These are phyloP conservation scores for Acanthococcus lagerstroemiae DNA, from an alignment of 2,888 invertebrate genomes.

Conservation along the genomic window DNA sequence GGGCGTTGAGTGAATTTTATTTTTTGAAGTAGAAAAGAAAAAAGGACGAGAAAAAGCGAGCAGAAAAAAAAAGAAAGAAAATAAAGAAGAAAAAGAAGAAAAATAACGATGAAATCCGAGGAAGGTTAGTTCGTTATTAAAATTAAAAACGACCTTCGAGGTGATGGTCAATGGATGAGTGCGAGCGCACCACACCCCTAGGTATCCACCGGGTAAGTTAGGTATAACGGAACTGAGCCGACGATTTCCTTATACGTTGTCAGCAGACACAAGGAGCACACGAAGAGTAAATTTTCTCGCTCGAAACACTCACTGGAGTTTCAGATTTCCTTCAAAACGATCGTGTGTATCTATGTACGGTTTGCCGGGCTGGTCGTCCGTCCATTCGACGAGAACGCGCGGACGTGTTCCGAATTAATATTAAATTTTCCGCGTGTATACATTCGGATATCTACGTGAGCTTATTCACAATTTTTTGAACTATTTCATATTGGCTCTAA, in stretches of 20 bases:
- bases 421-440: conserved; percentile 9
- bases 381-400: background rate
- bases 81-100: too few relatives aligned
- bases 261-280: background rate
- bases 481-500: conserved; percentile 8
- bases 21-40: too few relatives aligned
- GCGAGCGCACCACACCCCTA: too few relatives aligned
- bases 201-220: too few relatives aligned
- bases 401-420: conserved; percentile 9
- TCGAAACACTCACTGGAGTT: background rate
- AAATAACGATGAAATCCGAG: too few relatives aligned
- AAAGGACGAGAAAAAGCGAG: too few relatives aligned
- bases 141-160: too few relatives aligned
- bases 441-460: conserved; percentile 11
- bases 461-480: conserved; percentile 5
- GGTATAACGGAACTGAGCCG: background rate
- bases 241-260: background rate
- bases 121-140: too few relatives aligned
- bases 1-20: too few relatives aligned
- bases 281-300: background rate
- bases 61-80: too few relatives aligned
- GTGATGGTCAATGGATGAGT: too few relatives aligned
- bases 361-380: background rate
- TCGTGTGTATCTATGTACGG: too few relatives aligned
- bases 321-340: background rate